Evolutionary conservation across 64 coral and sea anemone genomes (phyloP), one percentile per base, ranked within the genome.

Genomic region (Montipora efflorescens): DNA sequence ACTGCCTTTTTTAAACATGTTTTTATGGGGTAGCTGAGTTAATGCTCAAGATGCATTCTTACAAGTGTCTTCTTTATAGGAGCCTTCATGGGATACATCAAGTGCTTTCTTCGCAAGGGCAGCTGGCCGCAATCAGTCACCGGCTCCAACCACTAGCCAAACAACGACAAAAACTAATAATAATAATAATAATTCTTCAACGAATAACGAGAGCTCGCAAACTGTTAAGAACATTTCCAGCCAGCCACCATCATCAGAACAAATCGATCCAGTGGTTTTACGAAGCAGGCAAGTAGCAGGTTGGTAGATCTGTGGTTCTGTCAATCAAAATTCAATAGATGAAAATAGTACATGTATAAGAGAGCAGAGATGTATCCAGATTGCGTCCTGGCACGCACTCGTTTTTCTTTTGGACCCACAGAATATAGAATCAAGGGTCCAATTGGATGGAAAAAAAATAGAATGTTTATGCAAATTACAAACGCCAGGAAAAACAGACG

Each of bases 101-200:
- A 98, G 97, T 94, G 97, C 97, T 74, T 98, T 98, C 80, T 95
- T 98, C 62, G 82, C 91, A n/a, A 84, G 94, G 66, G 97, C 97
- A 5, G 94, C 97, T 22, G 91, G 94, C 23, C 88, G 90, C 21
- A 87, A 95, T 48, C 91, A 94, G 47, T 13, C 80, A 12, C n/a
- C 90, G 19, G 76, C 75, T 51, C 78, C 90, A 21, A 6, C 55
- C 43, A 64, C 81, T 62, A 83, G 18, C 48, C 47, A 85, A 16
- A 68, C 84, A 81, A 92, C 88, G 50, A 84, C 67, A 20, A 87
- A 77, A 86, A 77, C 25, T 90, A 76, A 71, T 47, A 80, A 75
- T 47, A 80, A 75, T 19, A 77, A 71, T 90, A 67, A 71, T 47
- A 80, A 75, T 19, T 48, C 87, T 43, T 20, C 67, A 45, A 77